phyloP scores from a whole-genome alignment of 2,888 invertebrate species.

The Pyrrhosoma nymphula region DNA sequence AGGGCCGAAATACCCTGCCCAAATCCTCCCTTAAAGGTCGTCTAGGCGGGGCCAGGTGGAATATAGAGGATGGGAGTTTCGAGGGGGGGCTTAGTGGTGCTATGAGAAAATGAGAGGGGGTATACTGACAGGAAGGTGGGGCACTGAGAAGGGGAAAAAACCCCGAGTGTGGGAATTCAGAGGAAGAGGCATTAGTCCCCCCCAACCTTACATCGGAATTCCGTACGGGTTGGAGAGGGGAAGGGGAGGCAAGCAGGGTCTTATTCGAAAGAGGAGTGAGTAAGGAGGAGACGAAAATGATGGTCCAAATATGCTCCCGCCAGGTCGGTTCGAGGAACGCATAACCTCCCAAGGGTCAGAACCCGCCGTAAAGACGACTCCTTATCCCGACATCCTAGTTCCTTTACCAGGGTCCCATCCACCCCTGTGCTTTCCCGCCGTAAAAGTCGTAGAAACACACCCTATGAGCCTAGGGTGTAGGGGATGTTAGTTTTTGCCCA shows the following conservation, averaged over 20 bases:
- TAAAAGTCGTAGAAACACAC: not conserved
- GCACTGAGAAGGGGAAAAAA: not conserved
- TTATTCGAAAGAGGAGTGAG: not conserved
- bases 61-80: not conserved
- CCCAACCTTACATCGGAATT: not conserved
- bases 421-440: not conserved
- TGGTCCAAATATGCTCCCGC: not conserved
- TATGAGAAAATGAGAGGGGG: slow-evolving; percentile 41
- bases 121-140: not conserved
- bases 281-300: not conserved
- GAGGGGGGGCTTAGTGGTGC: not conserved
- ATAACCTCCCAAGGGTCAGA: not conserved
- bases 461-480: not conserved
- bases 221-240: not conserved
- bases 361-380: slow-evolving; percentile 25
- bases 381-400: slow-evolving; percentile 46
- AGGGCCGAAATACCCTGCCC: not conserved
- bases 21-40: slow-evolving; percentile 21
- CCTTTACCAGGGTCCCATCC: slow-evolving; percentile 38
- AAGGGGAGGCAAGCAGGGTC: not conserved
- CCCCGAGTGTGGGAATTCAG: not conserved
- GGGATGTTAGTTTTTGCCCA: slow-evolving; percentile 37
- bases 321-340: not conserved
- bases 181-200: not conserved
- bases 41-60: slow-evolving; percentile 56